Evolutionary conservation across 2,113 vertebrate genomes (phyloP).

Genomic region (Elachura formosa): DNA sequence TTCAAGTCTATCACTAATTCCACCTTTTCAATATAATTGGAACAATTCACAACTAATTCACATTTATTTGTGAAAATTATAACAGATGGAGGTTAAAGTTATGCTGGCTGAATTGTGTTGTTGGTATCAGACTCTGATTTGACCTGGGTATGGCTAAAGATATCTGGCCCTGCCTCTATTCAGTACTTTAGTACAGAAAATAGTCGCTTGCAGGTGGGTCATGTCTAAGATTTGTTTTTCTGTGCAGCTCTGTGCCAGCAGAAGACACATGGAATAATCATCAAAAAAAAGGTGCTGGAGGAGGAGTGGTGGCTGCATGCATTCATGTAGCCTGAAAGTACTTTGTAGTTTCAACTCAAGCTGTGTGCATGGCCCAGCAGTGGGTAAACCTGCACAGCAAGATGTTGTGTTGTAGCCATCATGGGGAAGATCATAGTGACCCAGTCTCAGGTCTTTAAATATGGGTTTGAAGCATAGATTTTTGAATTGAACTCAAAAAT

Average conservation of each 20-base stretch:
- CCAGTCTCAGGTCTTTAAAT: neutral
- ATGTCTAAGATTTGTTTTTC: neutral
- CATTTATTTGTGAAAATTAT: accelerated
- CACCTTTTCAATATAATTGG: neutral
- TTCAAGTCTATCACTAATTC: neutral
- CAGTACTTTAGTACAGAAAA: neutral
- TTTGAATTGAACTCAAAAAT: neutral
- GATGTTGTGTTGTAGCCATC: too few relatives aligned
- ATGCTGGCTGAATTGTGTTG: accelerated
- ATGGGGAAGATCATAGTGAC: neutral
- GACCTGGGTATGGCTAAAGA: neutral
- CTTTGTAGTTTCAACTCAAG: neutral
- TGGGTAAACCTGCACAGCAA: neutral
- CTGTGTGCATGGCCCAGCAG: neutral
- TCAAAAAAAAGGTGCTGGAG: neutral
- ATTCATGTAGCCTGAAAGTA: neutral
- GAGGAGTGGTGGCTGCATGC: accelerated
- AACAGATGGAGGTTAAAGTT: neutral
- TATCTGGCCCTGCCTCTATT: neutral
- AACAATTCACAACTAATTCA: neutral
- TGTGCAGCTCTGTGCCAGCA: neutral
- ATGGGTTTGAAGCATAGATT: neutral
- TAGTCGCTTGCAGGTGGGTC: neutral
- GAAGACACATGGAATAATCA: neutral
- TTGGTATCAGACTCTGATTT: neutral